A percentile compares a stretch with the other conserved stretches of the same genome.
phyloP scores from a whole-genome alignment of 2,797 vertebrate genomes.

The Garrulus glandarius region DNA sequence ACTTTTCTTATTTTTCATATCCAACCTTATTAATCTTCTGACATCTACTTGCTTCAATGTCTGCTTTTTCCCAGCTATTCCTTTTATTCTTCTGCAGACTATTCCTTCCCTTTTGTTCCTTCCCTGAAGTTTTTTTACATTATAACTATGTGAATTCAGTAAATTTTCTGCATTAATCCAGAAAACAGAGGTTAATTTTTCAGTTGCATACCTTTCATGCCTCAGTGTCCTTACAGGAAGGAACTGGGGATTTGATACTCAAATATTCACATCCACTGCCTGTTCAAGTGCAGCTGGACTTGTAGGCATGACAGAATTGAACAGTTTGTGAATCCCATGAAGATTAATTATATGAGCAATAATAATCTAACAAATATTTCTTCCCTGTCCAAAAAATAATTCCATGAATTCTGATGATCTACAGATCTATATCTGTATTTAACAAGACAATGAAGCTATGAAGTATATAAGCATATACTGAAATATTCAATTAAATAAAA shows the following conservation, averaged over 20 bases:
- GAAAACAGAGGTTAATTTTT: neutral
- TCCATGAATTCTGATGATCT: neutral
- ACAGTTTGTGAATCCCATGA: neutral
- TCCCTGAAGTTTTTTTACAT: neutral
- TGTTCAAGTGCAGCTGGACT: neutral
- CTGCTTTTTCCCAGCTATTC: neutral
- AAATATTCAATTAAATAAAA: neutral
- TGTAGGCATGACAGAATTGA: neutral
- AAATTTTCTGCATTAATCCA: neutral
- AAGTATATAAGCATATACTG: neutral
- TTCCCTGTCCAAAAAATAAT: neutral
- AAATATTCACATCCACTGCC: neutral
- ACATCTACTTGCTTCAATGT: neutral
- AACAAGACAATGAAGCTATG: neutral
- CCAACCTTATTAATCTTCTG: neutral
- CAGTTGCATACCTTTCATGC: neutral
- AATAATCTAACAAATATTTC: neutral
- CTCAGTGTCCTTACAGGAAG: neutral
- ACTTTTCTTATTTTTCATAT: neutral
- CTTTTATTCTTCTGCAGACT: neutral
- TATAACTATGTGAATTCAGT: neutral
- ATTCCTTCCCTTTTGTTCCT: neutral
- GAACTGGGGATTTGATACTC: neutral
- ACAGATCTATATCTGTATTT: neutral
- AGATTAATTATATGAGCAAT: neutral